Evolutionary conservation across 2,113 vertebrate genomes (phyloP), one percentile per base, ranked within the genome.

Genomic region (Candoia aspera): DNA sequence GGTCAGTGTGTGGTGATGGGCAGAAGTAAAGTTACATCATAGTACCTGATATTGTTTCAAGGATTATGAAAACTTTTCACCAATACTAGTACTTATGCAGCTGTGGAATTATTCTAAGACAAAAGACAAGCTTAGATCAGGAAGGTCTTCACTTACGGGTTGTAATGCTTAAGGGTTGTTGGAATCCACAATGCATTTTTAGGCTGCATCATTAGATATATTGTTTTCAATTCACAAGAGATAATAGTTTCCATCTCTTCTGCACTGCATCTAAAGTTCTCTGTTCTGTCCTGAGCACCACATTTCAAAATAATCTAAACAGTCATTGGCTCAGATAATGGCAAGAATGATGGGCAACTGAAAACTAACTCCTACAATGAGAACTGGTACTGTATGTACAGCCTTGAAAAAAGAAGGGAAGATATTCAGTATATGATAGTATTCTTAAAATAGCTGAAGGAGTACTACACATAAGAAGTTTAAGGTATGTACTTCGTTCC

Each of bases 11-110:
- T 33, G 86, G 95, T 94, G 91, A 93, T 84, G 57, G 95, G 93
- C 86, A 93, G 84, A 95, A 96, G 92, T 94, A 96, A 97, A 94
- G 59, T 93, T 90, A n/a, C 90, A 83, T 73, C 94, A 79, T 42
- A 79, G 37, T 0, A 92, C 93, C 83, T 94, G 93, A 96, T 94
- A 95, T 95, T 95, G 92, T 93, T 84, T 95, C 95, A 90, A 37
- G 92, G 42, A 91, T 93, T 95, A 87, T 95, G 90, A 93, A 94
- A 86, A 94, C 94, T 95, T 94, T 93, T 90, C 83, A 94, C 88
- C 87, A 88, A 92, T 90, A 58, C 92, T 92, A 96, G 59, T 3
- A 42, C 91, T 94, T 94, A 96, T 93, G 93, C 87, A 91, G 49
- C 33, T 54, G 23, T 53, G 23, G 21, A 91, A 57, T 59, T 0